Conservation (phyloP, 2,113 vertebrate genomes). For the Anas platyrhynchos region DNA sequence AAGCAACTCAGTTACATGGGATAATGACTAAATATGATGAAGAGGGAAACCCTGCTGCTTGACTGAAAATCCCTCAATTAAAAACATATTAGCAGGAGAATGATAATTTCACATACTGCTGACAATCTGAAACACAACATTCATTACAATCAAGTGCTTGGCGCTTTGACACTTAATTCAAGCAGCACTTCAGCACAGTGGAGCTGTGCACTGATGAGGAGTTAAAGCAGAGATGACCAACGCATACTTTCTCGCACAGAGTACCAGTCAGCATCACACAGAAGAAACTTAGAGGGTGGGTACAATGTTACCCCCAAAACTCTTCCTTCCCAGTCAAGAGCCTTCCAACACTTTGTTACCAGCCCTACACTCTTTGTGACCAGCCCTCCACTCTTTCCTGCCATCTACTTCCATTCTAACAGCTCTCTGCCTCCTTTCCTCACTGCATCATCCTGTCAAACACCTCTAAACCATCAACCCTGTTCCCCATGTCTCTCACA, state of each 20-base stretch:
- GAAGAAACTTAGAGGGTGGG: neutral
- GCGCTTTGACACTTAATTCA: neutral
- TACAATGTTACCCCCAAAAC: neutral
- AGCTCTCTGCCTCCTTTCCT: neutral
- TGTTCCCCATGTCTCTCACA: neutral
- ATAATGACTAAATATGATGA: slow-evolving; percentile 14
- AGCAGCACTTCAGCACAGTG: neutral
- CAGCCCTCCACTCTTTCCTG: neutral
- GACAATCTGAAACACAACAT: neutral
- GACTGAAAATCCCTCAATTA: slow-evolving; percentile 42
- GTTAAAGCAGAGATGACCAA: neutral
- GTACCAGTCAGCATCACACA: neutral
- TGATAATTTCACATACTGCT: slow-evolving; percentile 15
- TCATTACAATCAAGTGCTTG: neutral
- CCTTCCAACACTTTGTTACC: neutral
- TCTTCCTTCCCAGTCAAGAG: neutral
- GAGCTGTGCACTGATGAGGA: neutral
- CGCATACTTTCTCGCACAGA: neutral
- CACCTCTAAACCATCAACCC: neutral
- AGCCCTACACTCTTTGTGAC: neutral
- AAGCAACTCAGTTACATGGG: neutral
- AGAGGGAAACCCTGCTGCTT: slow-evolving; percentile 28
- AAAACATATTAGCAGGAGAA: neutral
- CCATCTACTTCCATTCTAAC: neutral
- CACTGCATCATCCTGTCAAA: neutral